Conservation (phyloP, 2,797 vertebrate species). For the Myotis findleyi region DNA sequence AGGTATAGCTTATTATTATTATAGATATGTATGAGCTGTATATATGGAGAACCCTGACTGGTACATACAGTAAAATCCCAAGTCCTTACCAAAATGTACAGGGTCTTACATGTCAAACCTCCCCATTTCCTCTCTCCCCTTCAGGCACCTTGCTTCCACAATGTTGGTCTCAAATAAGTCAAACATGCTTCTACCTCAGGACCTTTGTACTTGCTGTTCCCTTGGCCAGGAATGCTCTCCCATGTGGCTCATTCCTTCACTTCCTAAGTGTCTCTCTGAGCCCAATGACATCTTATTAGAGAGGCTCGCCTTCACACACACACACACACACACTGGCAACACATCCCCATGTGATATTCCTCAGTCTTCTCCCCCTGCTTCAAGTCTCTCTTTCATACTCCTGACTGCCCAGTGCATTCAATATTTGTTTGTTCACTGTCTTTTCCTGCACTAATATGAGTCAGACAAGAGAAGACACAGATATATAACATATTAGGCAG, state of each 20-base stretch:
- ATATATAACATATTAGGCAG: background rate
- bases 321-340: background rate
- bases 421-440: background rate
- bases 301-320: background rate
- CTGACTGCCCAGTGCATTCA: background rate
- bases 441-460: background rate
- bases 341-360: background rate
- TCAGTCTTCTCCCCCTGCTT: background rate
- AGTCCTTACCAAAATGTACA: background rate
- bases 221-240: background rate
- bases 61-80: background rate
- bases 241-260: background rate
- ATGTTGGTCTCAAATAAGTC: background rate
- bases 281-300: background rate
- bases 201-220: background rate
- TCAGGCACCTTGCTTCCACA: background rate
- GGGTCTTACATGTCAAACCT: background rate
- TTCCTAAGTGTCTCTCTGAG: background rate
- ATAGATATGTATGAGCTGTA: too few species aligned
- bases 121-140: background rate
- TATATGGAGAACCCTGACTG: background rate
- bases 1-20: slow-evolving; percentile 11
- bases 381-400: background rate
- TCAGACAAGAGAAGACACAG: background rate
- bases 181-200: background rate